Evolutionary conservation across 2,888 invertebrate genomes (phyloP).

Genomic region (Drosophila vallismaia): DNA sequence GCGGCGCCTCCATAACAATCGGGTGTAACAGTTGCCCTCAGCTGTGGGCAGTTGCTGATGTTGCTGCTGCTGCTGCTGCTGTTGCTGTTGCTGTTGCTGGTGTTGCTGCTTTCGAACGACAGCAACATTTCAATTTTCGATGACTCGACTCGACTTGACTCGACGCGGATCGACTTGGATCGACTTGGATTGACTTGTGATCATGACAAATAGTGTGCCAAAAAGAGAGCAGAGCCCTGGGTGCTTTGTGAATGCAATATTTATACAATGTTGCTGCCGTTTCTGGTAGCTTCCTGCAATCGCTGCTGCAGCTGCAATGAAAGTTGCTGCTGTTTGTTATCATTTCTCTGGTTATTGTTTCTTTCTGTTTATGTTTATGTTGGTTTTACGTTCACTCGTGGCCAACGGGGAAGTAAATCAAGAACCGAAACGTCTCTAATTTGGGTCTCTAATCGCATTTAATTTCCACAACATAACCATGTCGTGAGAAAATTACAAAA

Average conservation of each 20-base stretch:
- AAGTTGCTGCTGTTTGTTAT: constrained; percentile 41
- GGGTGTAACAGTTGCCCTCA: constrained; percentile 21
- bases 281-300: constrained; percentile 28
- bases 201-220: constrained; percentile 28
- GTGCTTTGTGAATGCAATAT: constrained; percentile 31
- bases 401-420: constrained; percentile 16
- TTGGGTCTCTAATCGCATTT: constrained; percentile 43
- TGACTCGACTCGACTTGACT: constrained; percentile 31
- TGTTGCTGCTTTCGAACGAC: constrained; percentile 17
- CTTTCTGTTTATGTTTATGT: constrained; percentile 47
- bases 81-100: constrained; percentile 5
- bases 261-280: constrained; percentile 17
- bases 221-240: constrained; percentile 8
- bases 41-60: constrained; percentile 16
- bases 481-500: constrained; percentile 31
- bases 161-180: constrained; percentile 3
- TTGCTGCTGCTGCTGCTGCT: constrained; percentile 7
- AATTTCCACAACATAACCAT: constrained; percentile 28
- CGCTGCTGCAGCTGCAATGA: constrained; percentile 45
- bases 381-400: constrained; percentile 64
- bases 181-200: constrained; percentile 15
- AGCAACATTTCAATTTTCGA: constrained; percentile 33
- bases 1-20: constrained; percentile 9
- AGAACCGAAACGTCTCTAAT: constrained; percentile 48
- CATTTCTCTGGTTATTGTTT: constrained; percentile 11